These are phyloP conservation scores for Abrostola triplasia DNA, from an alignment of 2,888 invertebrate genomes.

Conservation along the genomic window DNA sequence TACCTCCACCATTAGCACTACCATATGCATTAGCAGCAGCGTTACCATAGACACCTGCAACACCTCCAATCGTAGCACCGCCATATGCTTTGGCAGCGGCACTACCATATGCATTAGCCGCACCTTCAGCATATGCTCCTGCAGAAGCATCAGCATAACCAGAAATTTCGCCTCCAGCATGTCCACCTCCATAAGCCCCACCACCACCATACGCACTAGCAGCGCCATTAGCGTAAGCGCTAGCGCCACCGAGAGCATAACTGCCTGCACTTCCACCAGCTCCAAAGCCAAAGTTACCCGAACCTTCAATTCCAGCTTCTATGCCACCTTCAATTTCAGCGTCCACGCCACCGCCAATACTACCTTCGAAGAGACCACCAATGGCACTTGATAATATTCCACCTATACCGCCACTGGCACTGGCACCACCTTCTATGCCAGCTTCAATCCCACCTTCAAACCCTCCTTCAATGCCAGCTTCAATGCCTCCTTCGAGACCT, in stretches of 20 bases:
- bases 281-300: slow-evolving; percentile 15
- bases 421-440: slow-evolving; percentile 22
- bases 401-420: slow-evolving; percentile 18
- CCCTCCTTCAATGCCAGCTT: slow-evolving; percentile 15
- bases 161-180: too few species aligned
- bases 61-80: background rate
- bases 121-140: background rate
- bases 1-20: background rate
- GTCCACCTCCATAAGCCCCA: background rate
- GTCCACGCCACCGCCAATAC: slow-evolving; percentile 20
- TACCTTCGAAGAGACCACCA: slow-evolving; percentile 29
- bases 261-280: slow-evolving; percentile 23
- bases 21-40: slow-evolving; percentile 3
- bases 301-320: slow-evolving; percentile 22
- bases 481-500: slow-evolving; percentile 23
- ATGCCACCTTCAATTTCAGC: slow-evolving; percentile 19
- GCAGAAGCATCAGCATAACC: slow-evolving; percentile 12
- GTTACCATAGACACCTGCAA: background rate
- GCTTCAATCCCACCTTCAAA: slow-evolving; percentile 18
- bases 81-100: background rate
- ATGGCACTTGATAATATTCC: slow-evolving; percentile 26
- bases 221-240: background rate
- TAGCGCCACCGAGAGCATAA: slow-evolving; percentile 10
- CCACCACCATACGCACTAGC: background rate
- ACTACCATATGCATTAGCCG: background rate